A percentile compares a stretch with the other conserved stretches of the same genome.
Evolutionary conservation across 1,140 invertebrate species (phyloP).

Genomic region (Diachasmimorpha longicaudata): DNA sequence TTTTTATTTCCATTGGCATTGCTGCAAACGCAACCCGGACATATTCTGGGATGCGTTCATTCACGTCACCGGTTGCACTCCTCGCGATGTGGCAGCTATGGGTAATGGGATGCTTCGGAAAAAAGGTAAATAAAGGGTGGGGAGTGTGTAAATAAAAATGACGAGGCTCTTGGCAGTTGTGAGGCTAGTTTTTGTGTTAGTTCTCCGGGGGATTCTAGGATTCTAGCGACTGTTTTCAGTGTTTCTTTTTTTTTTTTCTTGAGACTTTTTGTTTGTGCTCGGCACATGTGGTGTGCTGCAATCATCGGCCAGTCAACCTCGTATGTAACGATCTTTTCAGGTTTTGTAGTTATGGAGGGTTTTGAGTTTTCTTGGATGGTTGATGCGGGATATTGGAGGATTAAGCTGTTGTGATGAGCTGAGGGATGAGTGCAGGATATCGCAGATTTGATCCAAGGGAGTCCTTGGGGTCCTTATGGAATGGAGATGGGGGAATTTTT

Average conservation of each 20-base stretch:
- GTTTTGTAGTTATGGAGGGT: not conserved
- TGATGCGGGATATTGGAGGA: not conserved
- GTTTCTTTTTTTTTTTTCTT: not conserved
- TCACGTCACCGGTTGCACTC: not conserved
- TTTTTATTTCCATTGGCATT: not conserved
- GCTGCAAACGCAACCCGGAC: not conserved
- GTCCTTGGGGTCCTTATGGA: not conserved
- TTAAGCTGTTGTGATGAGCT: not conserved
- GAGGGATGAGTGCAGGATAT: not conserved
- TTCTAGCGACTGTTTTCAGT: not conserved
- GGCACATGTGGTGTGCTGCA: constrained; percentile 37
- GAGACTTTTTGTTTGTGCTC: not conserved
- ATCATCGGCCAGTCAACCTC: constrained; percentile 42
- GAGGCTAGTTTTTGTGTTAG: constrained; percentile 7
- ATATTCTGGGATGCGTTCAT: not conserved
- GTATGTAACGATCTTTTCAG: constrained; percentile 38
- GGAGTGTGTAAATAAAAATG: not conserved
- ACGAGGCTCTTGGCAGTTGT: not conserved
- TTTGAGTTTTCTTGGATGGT: not conserved
- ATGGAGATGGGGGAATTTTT: not conserved
- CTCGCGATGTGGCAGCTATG: not conserved
- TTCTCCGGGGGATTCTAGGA: not conserved
- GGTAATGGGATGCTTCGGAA: not conserved
- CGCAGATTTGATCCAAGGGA: not conserved
- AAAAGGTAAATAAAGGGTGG: not conserved